Conservation (phyloP, 1,140 invertebrate genomes). For the Drosophila kikkawai region DNA sequence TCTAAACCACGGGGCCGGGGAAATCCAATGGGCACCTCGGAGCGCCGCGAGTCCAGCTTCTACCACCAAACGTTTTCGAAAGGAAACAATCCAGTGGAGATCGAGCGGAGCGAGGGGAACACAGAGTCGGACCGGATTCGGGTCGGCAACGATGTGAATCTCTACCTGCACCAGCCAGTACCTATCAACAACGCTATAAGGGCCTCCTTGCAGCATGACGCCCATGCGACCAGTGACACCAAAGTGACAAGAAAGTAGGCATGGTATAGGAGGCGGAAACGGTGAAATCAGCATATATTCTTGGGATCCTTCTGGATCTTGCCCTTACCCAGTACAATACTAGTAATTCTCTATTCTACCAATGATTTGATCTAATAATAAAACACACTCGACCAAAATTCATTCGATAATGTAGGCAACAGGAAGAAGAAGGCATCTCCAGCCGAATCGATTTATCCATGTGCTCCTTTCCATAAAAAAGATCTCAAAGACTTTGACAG, state of each 20-base stretch:
- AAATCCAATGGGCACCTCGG: not conserved
- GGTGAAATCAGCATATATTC: not conserved
- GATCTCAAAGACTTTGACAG: too few relatives aligned
- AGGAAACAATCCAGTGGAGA: not conserved
- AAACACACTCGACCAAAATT: constrained; percentile 4
- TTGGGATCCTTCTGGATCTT: not conserved
- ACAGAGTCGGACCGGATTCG: constrained; percentile 1
- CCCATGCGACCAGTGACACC: not conserved
- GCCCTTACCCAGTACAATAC: not conserved
- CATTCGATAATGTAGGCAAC: not conserved
- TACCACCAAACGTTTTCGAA: constrained; percentile 6
- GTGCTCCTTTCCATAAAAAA: not conserved
- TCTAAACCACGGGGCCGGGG: not conserved
- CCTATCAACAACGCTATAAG: not conserved
- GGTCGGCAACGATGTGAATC: not conserved
- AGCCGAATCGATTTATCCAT: not conserved
- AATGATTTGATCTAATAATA: not conserved
- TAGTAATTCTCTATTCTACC: not conserved
- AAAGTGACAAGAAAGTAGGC: not conserved
- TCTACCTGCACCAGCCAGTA: constrained; percentile 8
- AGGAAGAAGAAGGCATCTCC: not conserved
- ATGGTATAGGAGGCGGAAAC: not conserved
- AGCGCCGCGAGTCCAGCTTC: constrained; percentile 3
- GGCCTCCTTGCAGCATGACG: not conserved
- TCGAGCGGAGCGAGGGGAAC: not conserved